A percentile compares a stretch with the other conserved stretches of the same genome.
Conservation (phyloP, 2,113 vertebrate species). For the Tetrax tetrax region DNA sequence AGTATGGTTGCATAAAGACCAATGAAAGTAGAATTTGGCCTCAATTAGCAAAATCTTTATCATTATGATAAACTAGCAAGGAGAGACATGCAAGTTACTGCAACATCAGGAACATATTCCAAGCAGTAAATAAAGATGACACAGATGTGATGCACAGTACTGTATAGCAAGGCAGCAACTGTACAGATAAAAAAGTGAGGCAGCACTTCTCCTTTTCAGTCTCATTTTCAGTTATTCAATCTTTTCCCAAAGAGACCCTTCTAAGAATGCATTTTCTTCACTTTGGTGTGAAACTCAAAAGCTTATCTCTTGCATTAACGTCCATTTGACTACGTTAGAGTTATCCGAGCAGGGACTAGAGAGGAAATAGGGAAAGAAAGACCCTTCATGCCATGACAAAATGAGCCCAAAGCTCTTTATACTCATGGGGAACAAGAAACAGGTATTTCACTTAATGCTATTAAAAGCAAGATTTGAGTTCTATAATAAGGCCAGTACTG, state of each 20-base stretch:
- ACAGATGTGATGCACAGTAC: background rate
- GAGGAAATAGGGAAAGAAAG: background rate
- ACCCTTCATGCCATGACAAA: background rate
- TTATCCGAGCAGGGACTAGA: background rate
- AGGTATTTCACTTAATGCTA: background rate
- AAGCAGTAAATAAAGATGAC: background rate
- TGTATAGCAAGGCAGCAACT: background rate
- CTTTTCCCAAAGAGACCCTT: background rate
- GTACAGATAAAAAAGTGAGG: background rate
- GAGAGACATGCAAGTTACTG: background rate
- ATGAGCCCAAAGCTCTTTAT: background rate
- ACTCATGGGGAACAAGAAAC: background rate
- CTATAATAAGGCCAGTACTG: background rate
- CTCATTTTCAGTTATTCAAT: background rate
- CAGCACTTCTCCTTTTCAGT: background rate
- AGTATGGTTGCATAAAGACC: fast-evolving
- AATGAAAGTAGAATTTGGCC: background rate
- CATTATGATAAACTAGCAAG: background rate
- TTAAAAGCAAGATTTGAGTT: background rate
- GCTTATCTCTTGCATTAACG: background rate
- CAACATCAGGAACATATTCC: background rate
- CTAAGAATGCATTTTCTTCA: background rate
- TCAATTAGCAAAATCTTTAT: background rate
- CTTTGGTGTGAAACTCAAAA: background rate
- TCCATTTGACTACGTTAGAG: background rate